Evolutionary conservation across 2,888 invertebrate genomes (phyloP), one percentile per base, ranked within the genome.

Genomic region (Gastracanthus pulcherrimus): DNA sequence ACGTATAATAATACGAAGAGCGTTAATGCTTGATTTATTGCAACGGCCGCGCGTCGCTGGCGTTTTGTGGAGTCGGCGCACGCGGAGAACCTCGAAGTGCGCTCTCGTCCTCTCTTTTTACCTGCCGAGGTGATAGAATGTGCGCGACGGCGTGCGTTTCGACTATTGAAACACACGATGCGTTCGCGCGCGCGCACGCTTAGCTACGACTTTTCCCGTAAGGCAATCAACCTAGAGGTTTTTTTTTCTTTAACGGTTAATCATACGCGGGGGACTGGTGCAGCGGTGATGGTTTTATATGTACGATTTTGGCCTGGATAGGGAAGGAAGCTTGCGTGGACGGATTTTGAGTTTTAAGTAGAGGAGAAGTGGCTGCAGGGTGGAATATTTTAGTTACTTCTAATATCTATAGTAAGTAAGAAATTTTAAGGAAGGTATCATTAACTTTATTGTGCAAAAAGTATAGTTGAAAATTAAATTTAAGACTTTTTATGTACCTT

Each of bases 21-120:
- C n/a, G n/a, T n/a, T n/a, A n/a, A n/a, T n/a, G 60, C 45, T 76
- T 76, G 76, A 76, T 76, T 76, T 76, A 76, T 76, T n/a, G 74
- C 62, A 64, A 62, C 62, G 45, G 45, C 38, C n/a, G n/a, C n/a
- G 48, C 34, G 26, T 19, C 36, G 55, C 55, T 51, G n/a, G n/a
- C n/a, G n/a, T n/a, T n/a, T 36, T 55, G 29, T 62, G 26, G 2
- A 64, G 75, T 64, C 77, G 62, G 34, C 34, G 60, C 70, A 77
- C 62, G 70, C 51, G 70, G 58, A n/a, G n/a, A n/a, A n/a, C n/a
- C n/a, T n/a, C n/a, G n/a, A n/a, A n/a, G n/a, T n/a, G n/a, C n/a
- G n/a, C n/a, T 23, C 26, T 41, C 26, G 45, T 29, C 29, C 34
- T 60, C 34, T 45, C 23, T 23, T 31, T 55, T 71, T 55, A 36